phyloP scores from a whole-genome alignment of 2,797 vertebrate genomes.

The Hypotaenidia philippensis region DNA sequence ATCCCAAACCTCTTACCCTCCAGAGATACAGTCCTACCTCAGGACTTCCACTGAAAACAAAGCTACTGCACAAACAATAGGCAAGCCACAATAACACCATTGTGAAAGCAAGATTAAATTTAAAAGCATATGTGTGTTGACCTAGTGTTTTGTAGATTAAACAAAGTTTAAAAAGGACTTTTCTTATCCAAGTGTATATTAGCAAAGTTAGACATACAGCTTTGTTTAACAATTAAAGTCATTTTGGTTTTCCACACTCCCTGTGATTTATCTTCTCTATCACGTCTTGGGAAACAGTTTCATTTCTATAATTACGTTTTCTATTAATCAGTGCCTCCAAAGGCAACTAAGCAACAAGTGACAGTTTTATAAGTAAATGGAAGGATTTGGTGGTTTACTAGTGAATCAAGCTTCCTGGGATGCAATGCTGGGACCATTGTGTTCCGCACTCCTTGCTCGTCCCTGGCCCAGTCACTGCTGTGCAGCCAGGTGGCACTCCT shows the following conservation, averaged over 20 bases:
- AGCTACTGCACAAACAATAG: background rate
- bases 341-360: background rate
- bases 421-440: background rate
- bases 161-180: background rate
- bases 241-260: background rate
- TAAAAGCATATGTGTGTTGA: background rate
- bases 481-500: background rate
- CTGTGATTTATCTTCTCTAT: background rate
- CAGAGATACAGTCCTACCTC: background rate
- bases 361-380: background rate
- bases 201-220: background rate
- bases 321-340: background rate
- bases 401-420: background rate
- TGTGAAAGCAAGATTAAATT: background rate
- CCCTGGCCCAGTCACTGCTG: background rate
- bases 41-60: background rate
- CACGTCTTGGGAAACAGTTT: background rate
- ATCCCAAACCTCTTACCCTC: background rate
- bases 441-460: background rate
- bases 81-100: background rate
- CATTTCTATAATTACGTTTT: background rate
- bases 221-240: background rate
- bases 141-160: background rate
- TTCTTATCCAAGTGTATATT: background rate
- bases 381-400: background rate